Evolutionary conservation across 2,113 vertebrate genomes (phyloP).

Genomic region (Motacilla alba): DNA sequence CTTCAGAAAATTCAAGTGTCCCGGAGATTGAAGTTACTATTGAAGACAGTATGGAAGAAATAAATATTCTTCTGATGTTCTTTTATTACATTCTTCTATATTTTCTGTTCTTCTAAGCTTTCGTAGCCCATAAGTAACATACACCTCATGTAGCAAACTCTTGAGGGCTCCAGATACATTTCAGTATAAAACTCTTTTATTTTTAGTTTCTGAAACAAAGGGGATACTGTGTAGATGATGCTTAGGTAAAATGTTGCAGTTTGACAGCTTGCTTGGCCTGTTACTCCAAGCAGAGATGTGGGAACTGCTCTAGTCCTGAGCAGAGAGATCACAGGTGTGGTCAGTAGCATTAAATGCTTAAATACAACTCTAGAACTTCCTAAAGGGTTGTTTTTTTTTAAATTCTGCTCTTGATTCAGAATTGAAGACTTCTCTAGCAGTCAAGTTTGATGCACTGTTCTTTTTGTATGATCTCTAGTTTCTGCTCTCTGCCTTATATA

Average conservation of each 20-base stretch:
- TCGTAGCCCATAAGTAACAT: background rate
- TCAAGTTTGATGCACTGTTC: background rate
- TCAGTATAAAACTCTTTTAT: background rate
- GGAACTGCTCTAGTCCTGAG: background rate
- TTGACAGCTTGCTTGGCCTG: background rate
- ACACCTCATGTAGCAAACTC: background rate
- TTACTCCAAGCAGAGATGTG: background rate
- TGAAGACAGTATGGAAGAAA: constrained; percentile 66
- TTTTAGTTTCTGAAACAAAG: background rate
- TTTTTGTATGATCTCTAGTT: background rate
- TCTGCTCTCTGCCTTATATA: background rate
- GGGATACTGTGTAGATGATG: background rate
- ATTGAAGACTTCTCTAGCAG: background rate
- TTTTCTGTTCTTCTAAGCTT: background rate
- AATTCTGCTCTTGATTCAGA: background rate
- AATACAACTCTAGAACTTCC: background rate
- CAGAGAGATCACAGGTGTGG: background rate
- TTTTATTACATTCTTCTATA: background rate
- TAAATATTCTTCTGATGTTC: background rate
- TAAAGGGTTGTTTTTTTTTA: background rate
- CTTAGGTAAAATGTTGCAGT: background rate
- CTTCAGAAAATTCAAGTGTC: constrained; percentile 51
- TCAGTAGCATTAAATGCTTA: background rate
- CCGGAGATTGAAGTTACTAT: constrained; percentile 75
- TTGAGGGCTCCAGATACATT: background rate